phyloP scores from a whole-genome alignment of 2,888 invertebrate species.

The Teleogryllus oceanicus region DNA sequence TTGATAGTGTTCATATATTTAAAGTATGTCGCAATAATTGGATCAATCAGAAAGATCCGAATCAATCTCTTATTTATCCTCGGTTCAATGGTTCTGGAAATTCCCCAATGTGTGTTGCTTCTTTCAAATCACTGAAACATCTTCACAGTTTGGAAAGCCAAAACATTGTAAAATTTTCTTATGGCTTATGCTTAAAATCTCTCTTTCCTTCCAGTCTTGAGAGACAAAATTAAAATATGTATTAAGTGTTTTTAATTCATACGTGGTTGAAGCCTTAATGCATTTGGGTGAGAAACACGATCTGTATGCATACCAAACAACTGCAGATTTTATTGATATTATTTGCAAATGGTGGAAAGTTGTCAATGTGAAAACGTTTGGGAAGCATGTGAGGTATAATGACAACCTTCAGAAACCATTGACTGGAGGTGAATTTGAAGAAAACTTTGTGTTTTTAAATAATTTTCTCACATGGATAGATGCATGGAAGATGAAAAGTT shows the following conservation, averaged over 20 bases:
- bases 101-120: not conserved
- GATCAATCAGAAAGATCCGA: not conserved
- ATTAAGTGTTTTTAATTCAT: too few relatives aligned
- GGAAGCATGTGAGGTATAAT: not conserved
- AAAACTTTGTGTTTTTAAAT: not conserved
- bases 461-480: not conserved
- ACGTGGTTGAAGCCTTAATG: too few relatives aligned
- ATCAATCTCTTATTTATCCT: not conserved
- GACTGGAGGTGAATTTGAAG: not conserved
- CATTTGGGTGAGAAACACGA: too few relatives aligned
- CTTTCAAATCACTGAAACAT: not conserved
- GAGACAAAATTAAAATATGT: too few relatives aligned
- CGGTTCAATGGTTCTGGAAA: not conserved
- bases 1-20: too few relatives aligned
- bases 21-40: too few relatives aligned
- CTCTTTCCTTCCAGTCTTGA: too few relatives aligned
- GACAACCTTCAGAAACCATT: not conserved
- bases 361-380: not conserved
- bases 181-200: not conserved
- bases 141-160: not conserved
- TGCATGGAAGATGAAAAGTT: not conserved
- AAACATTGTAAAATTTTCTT: not conserved
- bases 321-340: not conserved
- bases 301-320: too few relatives aligned
- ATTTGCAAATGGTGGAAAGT: not conserved